Base-by-base conservation (phyloP, 2,888 invertebrate genomes). In the Leptura quadrifasciata region DNA sequence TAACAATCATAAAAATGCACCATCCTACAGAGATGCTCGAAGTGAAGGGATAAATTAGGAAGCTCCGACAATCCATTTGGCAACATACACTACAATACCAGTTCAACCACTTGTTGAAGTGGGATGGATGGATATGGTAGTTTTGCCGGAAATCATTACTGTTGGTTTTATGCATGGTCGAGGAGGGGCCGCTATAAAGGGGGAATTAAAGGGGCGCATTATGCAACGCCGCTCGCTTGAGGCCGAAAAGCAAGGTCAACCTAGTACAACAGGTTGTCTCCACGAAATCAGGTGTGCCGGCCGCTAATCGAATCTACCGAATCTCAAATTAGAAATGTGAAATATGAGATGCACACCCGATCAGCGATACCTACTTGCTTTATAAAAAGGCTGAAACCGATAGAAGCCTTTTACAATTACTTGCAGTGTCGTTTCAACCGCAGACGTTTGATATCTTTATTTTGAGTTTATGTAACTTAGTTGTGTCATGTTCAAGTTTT, bases 91-190 rank as follows among this genome's bases (percentile, higher is more conserved):
- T 71, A 71, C 18, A 61, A 52, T 64, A 75, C 78, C 65, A 75
- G 74, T 77, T 58, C 57, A 76, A 77, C 80, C 80, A 82, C 81
- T 82, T 78, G 80, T 77, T 75, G 80, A 71, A 79, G 79, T 60
- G 64, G 76, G 75, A 79, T 80, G 65, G 79, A 76, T 73, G 76
- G 75, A 72, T 77, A 71, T 76, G 72, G 74, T 76, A 76, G 78
- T 80, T 82, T 82, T 83, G 80, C 82, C 83, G 83, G 83, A 83
- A 83, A 83, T 83, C 79, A 82, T 83, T 82, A 83, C 76, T 58
- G 77, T 77, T 72, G 76, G 80, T 82, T 83, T 83, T 82, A 82
- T 82, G 82, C 82, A 81, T 81, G 82, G 80, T 58, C 76, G 82
- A 77, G 79, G 81, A 80, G 79, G 80, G 81, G 79, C 80, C 78